Base-by-base conservation (phyloP, 2,888 invertebrate species). In the Lasioglossum oenotherae region DNA sequence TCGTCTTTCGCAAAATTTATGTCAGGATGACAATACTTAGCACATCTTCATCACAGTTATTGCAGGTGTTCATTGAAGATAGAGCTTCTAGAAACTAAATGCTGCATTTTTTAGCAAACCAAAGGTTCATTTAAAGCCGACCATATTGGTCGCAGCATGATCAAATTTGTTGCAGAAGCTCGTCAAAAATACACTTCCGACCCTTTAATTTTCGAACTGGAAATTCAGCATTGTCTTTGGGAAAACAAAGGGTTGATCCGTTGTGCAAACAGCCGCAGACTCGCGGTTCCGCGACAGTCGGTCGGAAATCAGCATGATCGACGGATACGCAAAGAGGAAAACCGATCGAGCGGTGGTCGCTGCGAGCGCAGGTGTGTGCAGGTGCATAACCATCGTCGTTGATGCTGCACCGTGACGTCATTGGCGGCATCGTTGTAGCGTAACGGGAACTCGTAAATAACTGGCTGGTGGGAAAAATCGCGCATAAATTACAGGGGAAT, bases 401-500 rank as follows among this genome's bases (percentile, higher is more conserved):
- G 57, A 38, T 31, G 69, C 64, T n/a, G 69, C 81, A 71, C 72
- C 74, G 35, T 35, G 83, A 57, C 71, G 69, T 79, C 72, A 57
- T 46, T 41, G 64, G 23, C 5, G 64, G 44, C 53, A 60, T 16
- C 10, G 69, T 41, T 27, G 31, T 31, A 19, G 72, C 44, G 80
- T 72, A 73, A 84, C 78, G 72, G 44, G 14, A 27, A 53, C 69
- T 74, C 81, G 53, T 86, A 81, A 88, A 88, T 88, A 86, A 82
- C 57, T 69, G 71, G n/a, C 16, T n/a, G 12, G 49, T 14, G 31
- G 67, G 53, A 81, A 80, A 80, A 82, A 79, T 79, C 57, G 27
- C 76, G 82, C 80, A 84, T 84, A 89, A 86, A 89, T 88, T 84
- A 84, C 64, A 64, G 78, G 78, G 69, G 82, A 88, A 84, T 74